Evolutionary conservation across 1,140 invertebrate species (phyloP), one percentile per base, ranked within the genome.

Genomic region (Microvelia longipes): DNA sequence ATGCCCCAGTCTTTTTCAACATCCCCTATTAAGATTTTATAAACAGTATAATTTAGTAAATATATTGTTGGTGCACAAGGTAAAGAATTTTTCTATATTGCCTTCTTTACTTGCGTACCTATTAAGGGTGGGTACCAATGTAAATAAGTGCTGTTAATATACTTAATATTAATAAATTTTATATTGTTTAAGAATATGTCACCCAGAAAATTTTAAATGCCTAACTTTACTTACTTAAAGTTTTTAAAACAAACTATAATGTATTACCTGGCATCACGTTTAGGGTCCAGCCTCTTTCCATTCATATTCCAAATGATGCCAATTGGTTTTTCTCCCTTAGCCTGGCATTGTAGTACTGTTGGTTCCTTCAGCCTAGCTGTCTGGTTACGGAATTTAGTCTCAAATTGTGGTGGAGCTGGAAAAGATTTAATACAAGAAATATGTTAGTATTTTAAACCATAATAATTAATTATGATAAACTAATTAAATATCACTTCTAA

Each of bases 291-390:
- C 67, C 92, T 86, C 78, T 94, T 93, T 79, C 92, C 93, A 79
- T 95, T 93, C 86, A 93, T 93, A 80, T 93, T 94, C 96, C 95
- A 98, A 26, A 93, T 85, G 65, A 98, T 94, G 74, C 92, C 92
- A 77, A 98, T 92, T 28, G 95, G 94, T 83, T 94, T 94, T 81
- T 98, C 95, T 68, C 96, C 94, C 76, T 92, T 91, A n/a, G 93
- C 94, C 81, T 95, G 91, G 78, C 95, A 97, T 78, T 96, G 91
- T 68, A 98, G 78, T 27, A 94, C 93, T 29, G 93, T 90, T 29
- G 93, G 92, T 80, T 96, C 92, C 25, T 91, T 92, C 70, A 90
- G 86, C 71, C 91, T 86, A 24, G 93, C 91, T 27, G 92, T 94
- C 79, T 94, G 91, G 75, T 95, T 93, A 66, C 89, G 84, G 74